These are phyloP conservation scores for Harpagus bidentatus DNA, from an alignment of 2,113 vertebrate species.

Conservation along the genomic window DNA sequence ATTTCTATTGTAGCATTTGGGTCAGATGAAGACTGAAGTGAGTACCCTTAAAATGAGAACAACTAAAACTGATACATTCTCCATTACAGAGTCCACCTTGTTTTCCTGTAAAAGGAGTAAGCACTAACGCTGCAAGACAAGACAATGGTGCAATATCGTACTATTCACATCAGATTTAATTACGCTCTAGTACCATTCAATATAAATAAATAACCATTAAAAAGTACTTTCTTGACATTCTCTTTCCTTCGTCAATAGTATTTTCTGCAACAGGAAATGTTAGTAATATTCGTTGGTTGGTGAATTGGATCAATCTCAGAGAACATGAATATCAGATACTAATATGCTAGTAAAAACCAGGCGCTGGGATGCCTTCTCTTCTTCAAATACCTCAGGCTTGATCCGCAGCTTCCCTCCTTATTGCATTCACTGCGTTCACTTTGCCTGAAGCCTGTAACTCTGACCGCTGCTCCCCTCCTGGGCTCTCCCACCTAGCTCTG, in stretches of 20 bases:
- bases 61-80: neutral
- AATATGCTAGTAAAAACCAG: slow-evolving; percentile 26
- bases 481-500: neutral
- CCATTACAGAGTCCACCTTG: neutral
- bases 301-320: slow-evolving; percentile 5
- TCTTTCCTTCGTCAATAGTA: slow-evolving; percentile 4
- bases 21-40: neutral
- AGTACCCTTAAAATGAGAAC: neutral
- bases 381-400: neutral
- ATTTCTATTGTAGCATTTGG: neutral
- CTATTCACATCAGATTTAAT: slow-evolving; percentile 63
- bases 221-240: slow-evolving; percentile 56
- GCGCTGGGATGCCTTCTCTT: neutral
- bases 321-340: slow-evolving; percentile 29
- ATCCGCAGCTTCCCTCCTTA: neutral
- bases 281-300: slow-evolving; percentile 38
- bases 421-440: neutral
- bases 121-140: neutral
- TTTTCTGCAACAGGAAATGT: slow-evolving; percentile 53
- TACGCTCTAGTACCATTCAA: slow-evolving; percentile 43
- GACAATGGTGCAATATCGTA: neutral
- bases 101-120: neutral
- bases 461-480: neutral
- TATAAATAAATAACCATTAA: slow-evolving; percentile 68
- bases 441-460: neutral